Evolutionary conservation across 2,888 invertebrate genomes (phyloP), one percentile per base, ranked within the genome.

Genomic region (Aquatica leii): DNA sequence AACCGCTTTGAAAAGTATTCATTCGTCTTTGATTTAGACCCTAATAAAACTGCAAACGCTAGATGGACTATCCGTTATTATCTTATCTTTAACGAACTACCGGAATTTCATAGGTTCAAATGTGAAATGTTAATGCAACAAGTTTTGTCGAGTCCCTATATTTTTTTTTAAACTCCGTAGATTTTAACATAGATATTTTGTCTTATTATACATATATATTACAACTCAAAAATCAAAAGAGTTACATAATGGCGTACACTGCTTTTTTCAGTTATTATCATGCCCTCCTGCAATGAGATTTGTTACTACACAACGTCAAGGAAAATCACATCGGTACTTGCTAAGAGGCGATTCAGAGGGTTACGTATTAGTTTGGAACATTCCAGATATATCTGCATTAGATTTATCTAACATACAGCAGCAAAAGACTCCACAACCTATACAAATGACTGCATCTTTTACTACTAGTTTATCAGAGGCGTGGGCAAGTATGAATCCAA

Each of bases 311-410:
- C 86, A 86, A 4, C 86, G 88, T 1, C 89, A 90, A 15, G 89
- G 88, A 49, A 90, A 89, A 69, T 83, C 87, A 0, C 80, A 87
- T 1, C 84, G 91, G 66, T 85, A 93, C 73, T 79, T 94, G 41
- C 80, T 98, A 3, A 86, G 97, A 0, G 97, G 97, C 0, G 97
- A 98, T 80, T 95, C 95, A 0, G 93, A 94, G 72, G 97, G 97
- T 0, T 91, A 92, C 12, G 90, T 98, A 1, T 88, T 93, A 2
- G 84, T 95, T 4, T 98, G 97, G 97, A 89, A 87, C 60, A 90
- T 97, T 4, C 96, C 97, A 1, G 93, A 95, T 43, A 88, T 94
- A 2, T 88, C 90, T 0, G 83, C 86, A 54, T 86, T 89, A 1
- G 87, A 90, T 74, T 82, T 85, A 67, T 82, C 78, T 60, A 83